A percentile compares a stretch with the other conserved stretches of the same genome.
phyloP scores from a whole-genome alignment of 2,113 vertebrate species.

The Melanerpes aurifrons region DNA sequence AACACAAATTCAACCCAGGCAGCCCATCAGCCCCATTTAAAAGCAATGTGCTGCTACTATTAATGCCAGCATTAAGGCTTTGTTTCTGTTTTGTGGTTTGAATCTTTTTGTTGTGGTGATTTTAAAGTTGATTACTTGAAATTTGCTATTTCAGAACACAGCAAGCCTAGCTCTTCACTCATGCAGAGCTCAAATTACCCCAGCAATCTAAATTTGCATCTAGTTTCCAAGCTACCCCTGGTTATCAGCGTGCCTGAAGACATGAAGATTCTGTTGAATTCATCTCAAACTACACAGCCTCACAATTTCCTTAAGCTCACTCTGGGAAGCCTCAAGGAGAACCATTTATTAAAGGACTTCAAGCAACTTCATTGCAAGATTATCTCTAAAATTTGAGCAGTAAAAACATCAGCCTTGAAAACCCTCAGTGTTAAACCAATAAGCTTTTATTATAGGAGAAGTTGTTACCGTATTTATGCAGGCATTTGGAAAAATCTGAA shows the following conservation, averaged over 20 bases:
- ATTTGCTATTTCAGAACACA: background rate
- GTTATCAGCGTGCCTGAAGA: background rate
- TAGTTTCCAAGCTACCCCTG: background rate
- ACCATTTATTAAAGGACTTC: background rate
- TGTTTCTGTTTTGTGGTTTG: background rate
- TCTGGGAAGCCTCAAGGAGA: background rate
- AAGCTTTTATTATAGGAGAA: background rate
- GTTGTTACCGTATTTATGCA: fast-evolving
- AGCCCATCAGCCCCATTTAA: background rate
- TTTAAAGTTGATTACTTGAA: background rate
- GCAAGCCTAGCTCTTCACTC: fast-evolving
- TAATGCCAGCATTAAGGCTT: background rate
- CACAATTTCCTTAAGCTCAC: background rate
- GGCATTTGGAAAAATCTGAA: background rate
- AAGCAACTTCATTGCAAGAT: background rate
- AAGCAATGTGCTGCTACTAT: background rate
- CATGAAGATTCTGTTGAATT: background rate
- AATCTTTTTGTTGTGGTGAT: no score
- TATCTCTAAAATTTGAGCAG: background rate
- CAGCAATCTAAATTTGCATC: background rate
- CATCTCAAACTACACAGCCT: background rate
- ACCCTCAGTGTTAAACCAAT: background rate
- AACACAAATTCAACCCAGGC: no score
- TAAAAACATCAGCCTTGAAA: background rate
- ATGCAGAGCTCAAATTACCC: background rate